A percentile compares a stretch with the other conserved stretches of the same genome.
Conservation (phyloP, 2,113 vertebrate genomes). For the Bungarus multicinctus region DNA sequence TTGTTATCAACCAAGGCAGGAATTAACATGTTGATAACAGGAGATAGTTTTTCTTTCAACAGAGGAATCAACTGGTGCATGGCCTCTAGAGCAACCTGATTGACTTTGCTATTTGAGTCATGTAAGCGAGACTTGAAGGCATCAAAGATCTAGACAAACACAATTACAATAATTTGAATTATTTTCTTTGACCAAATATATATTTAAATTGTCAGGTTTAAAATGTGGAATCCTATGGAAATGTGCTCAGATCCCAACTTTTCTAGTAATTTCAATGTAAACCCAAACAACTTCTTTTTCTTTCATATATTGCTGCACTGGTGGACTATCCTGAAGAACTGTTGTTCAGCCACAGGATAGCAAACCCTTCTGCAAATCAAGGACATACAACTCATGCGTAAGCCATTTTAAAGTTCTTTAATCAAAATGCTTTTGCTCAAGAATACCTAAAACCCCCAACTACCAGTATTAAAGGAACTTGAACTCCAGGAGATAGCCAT, state of each 20-base stretch:
- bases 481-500: background rate
- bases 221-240: background rate
- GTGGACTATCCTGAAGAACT: background rate
- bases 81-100: constrained; percentile 83
- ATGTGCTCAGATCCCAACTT: background rate
- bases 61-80: constrained; percentile 82
- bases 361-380: background rate
- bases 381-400: background rate
- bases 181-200: background rate
- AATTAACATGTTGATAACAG: constrained; percentile 86
- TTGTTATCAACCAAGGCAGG: constrained; percentile 94
- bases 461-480: background rate
- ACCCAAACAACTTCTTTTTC: background rate
- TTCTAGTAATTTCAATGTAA: background rate
- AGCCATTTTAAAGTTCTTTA: background rate
- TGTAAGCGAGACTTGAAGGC: constrained; percentile 86
- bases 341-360: background rate
- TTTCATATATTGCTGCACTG: background rate
- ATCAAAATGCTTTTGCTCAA: background rate
- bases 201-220: background rate
- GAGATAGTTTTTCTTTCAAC: constrained; percentile 82
- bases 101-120: constrained; percentile 95
- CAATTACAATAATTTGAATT: background rate
- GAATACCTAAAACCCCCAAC: background rate
- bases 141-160: constrained; percentile 82